Conservation (phyloP, 2,113 vertebrate species). For the Speoplatyrhinus poulsoni region DNA sequence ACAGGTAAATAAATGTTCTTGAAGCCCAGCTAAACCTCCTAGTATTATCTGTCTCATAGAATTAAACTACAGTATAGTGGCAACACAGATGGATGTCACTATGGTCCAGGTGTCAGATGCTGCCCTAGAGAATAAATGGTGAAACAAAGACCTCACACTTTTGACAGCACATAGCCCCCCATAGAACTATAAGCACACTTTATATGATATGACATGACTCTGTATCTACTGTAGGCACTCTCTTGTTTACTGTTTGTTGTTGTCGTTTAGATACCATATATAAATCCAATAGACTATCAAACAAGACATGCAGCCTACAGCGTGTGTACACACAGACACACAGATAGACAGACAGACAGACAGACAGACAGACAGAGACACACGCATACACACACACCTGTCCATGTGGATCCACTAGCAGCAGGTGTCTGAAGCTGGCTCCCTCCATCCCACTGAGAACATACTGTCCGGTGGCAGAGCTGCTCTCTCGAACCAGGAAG, state of each 20-base stretch:
- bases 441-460: slow-evolving; percentile 90
- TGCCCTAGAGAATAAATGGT: slow-evolving; percentile 24
- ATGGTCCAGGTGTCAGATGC: slow-evolving; percentile 5
- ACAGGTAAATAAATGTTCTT: too few relatives aligned
- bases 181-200: background rate
- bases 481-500: slow-evolving; percentile 91
- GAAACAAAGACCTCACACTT: slow-evolving; percentile 45
- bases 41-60: too few relatives aligned
- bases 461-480: slow-evolving; percentile 85
- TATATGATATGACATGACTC: slow-evolving; percentile 9
- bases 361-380: background rate
- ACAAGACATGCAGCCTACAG: background rate
- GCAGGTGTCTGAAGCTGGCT: slow-evolving; percentile 85
- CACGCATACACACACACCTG: slow-evolving; percentile 75
- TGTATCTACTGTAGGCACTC: background rate
- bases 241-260: too few relatives aligned
- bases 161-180: slow-evolving; percentile 50
- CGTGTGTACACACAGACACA: background rate
- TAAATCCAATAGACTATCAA: too few relatives aligned
- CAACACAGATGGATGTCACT: background rate
- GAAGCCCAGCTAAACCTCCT: too few relatives aligned
- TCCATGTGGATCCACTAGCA: slow-evolving; percentile 91
- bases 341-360: background rate
- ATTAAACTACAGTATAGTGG: too few relatives aligned
- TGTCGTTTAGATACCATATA: too few relatives aligned